A percentile compares a stretch with the other conserved stretches of the same genome.
These are phyloP conservation scores for Peromyscus californicus DNA, from an alignment of 2,113 vertebrate genomes.

Conservation along the genomic window DNA sequence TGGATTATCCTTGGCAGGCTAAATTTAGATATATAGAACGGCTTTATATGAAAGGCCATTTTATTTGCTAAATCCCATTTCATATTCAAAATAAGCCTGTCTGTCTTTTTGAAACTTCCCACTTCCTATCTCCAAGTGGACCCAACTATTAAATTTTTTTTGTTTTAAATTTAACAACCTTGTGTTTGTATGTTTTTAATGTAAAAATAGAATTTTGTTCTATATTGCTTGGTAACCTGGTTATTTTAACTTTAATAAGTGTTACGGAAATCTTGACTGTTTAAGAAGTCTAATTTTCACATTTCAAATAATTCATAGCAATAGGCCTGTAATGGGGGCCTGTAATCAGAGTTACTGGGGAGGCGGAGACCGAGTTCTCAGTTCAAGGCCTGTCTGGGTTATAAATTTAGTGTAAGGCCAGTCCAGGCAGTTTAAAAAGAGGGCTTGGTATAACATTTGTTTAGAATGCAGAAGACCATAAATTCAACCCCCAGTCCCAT, in stretches of 20 bases:
- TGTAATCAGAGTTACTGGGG: not conserved
- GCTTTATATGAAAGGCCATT: slow-evolving; percentile 53
- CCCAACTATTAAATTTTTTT: not conserved
- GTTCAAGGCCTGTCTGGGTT: not conserved
- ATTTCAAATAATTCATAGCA: not conserved
- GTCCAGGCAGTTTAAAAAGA: not conserved
- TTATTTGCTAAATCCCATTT: slow-evolving; percentile 60
- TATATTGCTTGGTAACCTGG: slow-evolving; percentile 13
- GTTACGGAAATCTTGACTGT: slow-evolving; percentile 22
- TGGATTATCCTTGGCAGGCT: slow-evolving; percentile 55
- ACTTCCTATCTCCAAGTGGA: not conserved
- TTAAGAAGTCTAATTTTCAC: not conserved
- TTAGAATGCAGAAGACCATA: not conserved
- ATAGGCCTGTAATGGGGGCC: not conserved
- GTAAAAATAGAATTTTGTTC: slow-evolving; percentile 50
- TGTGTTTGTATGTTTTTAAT: not conserved
- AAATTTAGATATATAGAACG: slow-evolving; percentile 74
- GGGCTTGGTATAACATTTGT: not conserved
- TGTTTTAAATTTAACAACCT: slow-evolving; percentile 45
- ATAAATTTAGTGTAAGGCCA: not conserved
- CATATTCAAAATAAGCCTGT: slow-evolving; percentile 13
- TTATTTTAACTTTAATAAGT: slow-evolving; percentile 27
- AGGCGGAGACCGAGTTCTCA: not conserved
- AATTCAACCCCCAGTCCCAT: not conserved
- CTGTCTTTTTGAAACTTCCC: slow-evolving; percentile 5